Evolutionary conservation across 2,113 vertebrate species (phyloP), one percentile per base, ranked within the genome.

Genomic region (Heterochromis multidens): DNA sequence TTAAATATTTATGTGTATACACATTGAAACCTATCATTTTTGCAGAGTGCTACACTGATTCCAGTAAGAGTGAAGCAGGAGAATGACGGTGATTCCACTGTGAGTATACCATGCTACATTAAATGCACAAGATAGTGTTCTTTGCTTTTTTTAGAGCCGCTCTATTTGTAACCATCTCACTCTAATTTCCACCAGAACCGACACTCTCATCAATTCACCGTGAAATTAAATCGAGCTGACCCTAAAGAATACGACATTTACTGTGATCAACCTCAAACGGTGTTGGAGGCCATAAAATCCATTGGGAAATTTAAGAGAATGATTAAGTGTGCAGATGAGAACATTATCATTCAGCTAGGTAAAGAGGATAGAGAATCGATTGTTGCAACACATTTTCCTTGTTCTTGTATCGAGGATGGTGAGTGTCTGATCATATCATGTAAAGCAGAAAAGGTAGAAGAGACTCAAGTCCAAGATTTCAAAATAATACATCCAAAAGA

Each of bases 311-410:
- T 1, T 4, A 7, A 57, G 2, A 57, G 13, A 46, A 19, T n/a
- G 1, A 29, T 5, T 2, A 10, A 1, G 1, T 31, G 1, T 16
- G 2, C 3, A 23, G 83, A 89, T 59, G 33, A 79, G 33, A 86
- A 76, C 1, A 5, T 81, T 16, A n/a, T 88, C 4, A 81, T 91
- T 52, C 81, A 84, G 40, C 0, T 72, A 12, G 57, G 83, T 19
- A 11, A 56, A 33, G 8, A 0, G 3, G 59, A 79, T 43, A 13
- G 0, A 4, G 0, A 12, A 3, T 5, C 0, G 6, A 46, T 4
- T 17, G 5, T 90, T 33, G 19, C 89, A 19, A 89, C 91, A 77
- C 87, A 92, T 77, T 92, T 89, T 19, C 91, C 89, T 0, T 90
- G 89, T 83, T 5, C 12, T 29, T 81, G 31, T 7, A 4, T 90